Evolutionary conservation across 2,888 invertebrate species (phyloP).

Genomic region (Eristalinus sepulchralis): DNA sequence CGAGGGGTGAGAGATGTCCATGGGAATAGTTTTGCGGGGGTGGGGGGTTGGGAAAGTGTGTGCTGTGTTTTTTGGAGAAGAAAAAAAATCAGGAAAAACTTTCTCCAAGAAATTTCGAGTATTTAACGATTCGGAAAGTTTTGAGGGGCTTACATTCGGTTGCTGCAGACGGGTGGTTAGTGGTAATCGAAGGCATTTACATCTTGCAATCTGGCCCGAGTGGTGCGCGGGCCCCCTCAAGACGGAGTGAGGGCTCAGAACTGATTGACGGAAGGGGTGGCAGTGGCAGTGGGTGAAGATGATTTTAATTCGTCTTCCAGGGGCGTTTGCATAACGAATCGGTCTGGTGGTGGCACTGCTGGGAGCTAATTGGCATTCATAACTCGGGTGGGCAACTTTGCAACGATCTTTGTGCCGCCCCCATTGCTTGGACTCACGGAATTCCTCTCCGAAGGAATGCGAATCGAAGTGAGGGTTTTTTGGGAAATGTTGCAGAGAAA

Average conservation of each 20-base stretch:
- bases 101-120: slow-evolving; percentile 33
- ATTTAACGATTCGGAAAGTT: slow-evolving; percentile 51
- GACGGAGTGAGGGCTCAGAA: background rate
- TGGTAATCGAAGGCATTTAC: slow-evolving; percentile 55
- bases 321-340: background rate
- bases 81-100: slow-evolving; percentile 2
- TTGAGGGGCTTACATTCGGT: slow-evolving; percentile 12
- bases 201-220: slow-evolving; percentile 13
- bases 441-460: no score
- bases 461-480: no score
- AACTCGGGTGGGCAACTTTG: background rate
- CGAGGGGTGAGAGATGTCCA: background rate
- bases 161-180: background rate
- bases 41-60: background rate
- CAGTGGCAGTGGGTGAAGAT: background rate
- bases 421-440: no score
- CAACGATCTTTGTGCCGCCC: no score
- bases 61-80: slow-evolving; percentile 23
- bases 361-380: background rate
- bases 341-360: background rate
- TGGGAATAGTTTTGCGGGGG: background rate
- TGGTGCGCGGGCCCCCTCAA: background rate
- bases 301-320: background rate
- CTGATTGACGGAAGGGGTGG: background rate
- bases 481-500: no score